Evolutionary conservation across 2,113 vertebrate genomes (phyloP).

Genomic region (Elachura formosa): DNA sequence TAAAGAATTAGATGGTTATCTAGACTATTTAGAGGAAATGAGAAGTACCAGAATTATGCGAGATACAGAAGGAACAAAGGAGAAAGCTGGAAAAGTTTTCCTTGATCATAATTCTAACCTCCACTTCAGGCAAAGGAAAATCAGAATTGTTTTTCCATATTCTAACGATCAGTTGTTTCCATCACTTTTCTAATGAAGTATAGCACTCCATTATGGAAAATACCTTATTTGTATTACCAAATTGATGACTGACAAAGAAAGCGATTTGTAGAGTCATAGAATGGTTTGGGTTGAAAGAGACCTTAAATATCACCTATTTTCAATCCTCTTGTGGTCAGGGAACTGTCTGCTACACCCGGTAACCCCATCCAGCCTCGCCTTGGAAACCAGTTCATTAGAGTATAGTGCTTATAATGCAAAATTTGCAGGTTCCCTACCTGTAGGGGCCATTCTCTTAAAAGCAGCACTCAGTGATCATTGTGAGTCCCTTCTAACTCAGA

Average conservation of each 20-base stretch:
- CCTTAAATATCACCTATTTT: not conserved
- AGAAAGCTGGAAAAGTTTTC: not conserved
- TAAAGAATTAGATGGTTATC: not conserved
- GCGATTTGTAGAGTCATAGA: not conserved
- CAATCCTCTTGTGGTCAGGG: not conserved
- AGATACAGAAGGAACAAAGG: not conserved
- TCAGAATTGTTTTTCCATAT: not conserved
- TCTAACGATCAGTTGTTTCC: not conserved
- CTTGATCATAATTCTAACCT: rapidly evolving
- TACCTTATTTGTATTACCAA: not conserved
- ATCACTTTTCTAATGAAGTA: not conserved
- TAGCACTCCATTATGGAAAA: not conserved
- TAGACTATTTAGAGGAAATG: not conserved
- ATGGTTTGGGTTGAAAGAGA: not conserved
- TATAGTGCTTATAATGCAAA: rapidly evolving
- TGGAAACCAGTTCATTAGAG: not conserved
- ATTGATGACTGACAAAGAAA: not conserved
- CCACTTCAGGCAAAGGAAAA: not conserved
- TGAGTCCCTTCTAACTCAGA: not conserved
- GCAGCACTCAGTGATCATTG: not conserved
- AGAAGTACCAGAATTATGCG: not conserved
- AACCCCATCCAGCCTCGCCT: too few relatives aligned
- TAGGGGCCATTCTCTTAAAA: not conserved
- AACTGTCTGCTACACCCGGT: not conserved
- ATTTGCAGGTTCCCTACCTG: not conserved